Conservation (phyloP, 1,140 invertebrate species). For the Antheraea mylitta region DNA sequence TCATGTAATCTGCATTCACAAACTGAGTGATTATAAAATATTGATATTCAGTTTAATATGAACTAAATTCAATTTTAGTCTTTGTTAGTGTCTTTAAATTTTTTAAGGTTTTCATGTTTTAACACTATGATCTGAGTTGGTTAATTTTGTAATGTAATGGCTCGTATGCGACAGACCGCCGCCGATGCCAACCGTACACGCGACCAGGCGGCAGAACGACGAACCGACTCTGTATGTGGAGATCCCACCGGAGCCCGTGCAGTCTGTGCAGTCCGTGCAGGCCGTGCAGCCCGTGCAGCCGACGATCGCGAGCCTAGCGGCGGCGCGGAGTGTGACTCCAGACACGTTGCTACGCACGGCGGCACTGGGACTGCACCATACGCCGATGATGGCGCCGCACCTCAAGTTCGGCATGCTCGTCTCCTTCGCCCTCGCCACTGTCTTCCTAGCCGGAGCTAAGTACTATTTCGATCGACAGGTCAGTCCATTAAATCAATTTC, state of each 20-base stretch:
- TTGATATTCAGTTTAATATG: no score
- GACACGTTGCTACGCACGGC: constrained; percentile 65
- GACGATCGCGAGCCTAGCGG: constrained; percentile 63
- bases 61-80: no score
- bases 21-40: no score
- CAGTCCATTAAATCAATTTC: constrained; percentile 24
- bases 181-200: background rate
- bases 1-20: no score
- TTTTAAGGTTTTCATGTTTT: no score
- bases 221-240: background rate
- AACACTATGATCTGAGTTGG: no score
- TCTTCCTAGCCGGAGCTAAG: constrained; percentile 83
- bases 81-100: no score
- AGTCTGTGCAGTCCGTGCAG: constrained; percentile 56
- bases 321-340: constrained; percentile 64
- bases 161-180: background rate
- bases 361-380: constrained; percentile 64
- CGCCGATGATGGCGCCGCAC: constrained; percentile 78
- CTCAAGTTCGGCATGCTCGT: constrained; percentile 84
- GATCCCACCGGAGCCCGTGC: constrained; percentile 52
- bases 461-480: constrained; percentile 85
- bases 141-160: no score
- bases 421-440: constrained; percentile 82
- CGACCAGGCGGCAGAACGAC: background rate
- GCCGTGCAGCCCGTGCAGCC: constrained; percentile 59